Percentiles rank a stretch among this genome's conserved stretches.
phyloP scores from a whole-genome alignment of 2,888 invertebrate genomes.

The Xestia c-nigrum region DNA sequence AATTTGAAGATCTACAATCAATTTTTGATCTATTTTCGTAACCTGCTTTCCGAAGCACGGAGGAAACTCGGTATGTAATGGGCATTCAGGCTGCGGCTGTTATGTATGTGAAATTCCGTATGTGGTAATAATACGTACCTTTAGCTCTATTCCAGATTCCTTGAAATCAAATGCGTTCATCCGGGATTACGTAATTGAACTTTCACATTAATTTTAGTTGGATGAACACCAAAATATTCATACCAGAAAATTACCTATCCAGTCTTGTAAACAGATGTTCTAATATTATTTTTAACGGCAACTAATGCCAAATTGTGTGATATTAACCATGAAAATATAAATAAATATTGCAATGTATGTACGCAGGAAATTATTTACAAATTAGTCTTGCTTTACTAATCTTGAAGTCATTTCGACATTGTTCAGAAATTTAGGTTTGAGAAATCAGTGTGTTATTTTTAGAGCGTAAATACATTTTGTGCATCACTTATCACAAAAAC shows the following conservation, averaged over 20 bases:
- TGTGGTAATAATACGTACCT: neutral
- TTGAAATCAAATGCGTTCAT: slow-evolving; percentile 1
- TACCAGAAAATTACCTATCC: slow-evolving; percentile 34
- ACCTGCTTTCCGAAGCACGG: no score
- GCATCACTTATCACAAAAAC: no score
- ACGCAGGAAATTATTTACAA: slow-evolving; percentile 30
- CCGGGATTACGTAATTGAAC: slow-evolving; percentile 17
- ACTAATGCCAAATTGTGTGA: slow-evolving; percentile 50
- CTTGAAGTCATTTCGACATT: slow-evolving; percentile 9
- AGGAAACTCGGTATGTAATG: no score
- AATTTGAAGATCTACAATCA: no score
- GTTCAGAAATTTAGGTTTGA: neutral
- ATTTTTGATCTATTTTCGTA: no score
- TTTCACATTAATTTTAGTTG: slow-evolving; percentile 48
- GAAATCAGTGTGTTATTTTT: neutral
- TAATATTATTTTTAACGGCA: slow-evolving; percentile 48
- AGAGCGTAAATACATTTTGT: no score
- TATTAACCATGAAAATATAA: slow-evolving; percentile 45
- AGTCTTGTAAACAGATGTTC: slow-evolving; percentile 50
- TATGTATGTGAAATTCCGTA: neutral
- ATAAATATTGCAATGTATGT: slow-evolving; percentile 41
- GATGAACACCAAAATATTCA: slow-evolving; percentile 42
- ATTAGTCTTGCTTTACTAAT: slow-evolving; percentile 32
- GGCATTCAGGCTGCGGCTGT: no score
- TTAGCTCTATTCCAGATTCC: neutral